Evolutionary conservation across 2,888 invertebrate species (phyloP).

Genomic region (Zaprionus obscuricornis): DNA sequence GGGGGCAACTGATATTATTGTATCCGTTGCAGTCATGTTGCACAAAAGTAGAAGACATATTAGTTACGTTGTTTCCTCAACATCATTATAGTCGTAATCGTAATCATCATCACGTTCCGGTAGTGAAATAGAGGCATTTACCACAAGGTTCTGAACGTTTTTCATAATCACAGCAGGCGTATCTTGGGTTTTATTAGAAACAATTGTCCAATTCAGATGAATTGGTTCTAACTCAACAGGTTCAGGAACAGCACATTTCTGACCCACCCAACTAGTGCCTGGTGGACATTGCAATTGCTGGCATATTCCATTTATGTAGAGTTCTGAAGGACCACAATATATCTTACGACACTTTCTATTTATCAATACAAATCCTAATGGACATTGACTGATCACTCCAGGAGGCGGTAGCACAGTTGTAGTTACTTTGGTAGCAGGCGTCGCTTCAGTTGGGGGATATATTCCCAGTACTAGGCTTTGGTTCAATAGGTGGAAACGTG

Average conservation of each 20-base stretch:
- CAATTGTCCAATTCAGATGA: constrained; percentile 42
- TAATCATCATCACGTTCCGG: constrained; percentile 16
- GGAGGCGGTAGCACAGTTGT: constrained; percentile 27
- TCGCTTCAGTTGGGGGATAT: background rate
- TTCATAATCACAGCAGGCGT: constrained; percentile 47
- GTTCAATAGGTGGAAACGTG: constrained; percentile 1
- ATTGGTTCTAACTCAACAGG: constrained; percentile 43
- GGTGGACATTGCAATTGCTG: constrained; percentile 59
- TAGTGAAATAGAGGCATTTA: constrained; percentile 53
- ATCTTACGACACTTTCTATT: constrained; percentile 62
- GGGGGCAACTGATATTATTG: constrained; percentile 54
- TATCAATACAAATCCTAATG: constrained; percentile 56
- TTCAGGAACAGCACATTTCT: constrained; percentile 48
- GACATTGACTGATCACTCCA: constrained; percentile 44
- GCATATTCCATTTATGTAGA: constrained; percentile 55
- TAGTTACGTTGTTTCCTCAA: constrained; percentile 17
- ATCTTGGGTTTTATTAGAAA: constrained; percentile 34
- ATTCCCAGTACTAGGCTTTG: background rate
- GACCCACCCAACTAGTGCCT: constrained; percentile 69
- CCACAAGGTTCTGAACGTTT: constrained; percentile 57
- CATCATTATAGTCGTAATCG: constrained; percentile 27
- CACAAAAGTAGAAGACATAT: constrained; percentile 35
- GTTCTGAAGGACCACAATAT: constrained; percentile 60
- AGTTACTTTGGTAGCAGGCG: background rate
- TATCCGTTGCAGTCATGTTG: constrained; percentile 76